A percentile compares a stretch with the other conserved stretches of the same genome.
These are phyloP conservation scores for Entelurus aequoreus DNA, from an alignment of 2,113 vertebrate genomes.

Conservation along the genomic window DNA sequence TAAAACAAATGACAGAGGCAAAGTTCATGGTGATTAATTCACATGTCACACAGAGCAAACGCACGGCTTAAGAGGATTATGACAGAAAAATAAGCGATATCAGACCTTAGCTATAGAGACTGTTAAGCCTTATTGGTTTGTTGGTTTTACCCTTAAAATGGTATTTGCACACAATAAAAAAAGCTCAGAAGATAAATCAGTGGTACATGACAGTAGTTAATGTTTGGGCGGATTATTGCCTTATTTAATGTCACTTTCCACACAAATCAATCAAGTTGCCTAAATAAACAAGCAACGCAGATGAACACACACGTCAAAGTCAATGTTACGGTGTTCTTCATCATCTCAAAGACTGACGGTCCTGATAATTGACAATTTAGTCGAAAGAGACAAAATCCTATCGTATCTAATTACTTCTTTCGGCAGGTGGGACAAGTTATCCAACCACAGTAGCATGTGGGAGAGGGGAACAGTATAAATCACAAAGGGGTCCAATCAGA, in stretches of 20 bases:
- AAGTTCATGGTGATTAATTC: slow-evolving; percentile 12
- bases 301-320: slow-evolving; percentile 15
- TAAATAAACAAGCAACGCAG: slow-evolving; percentile 10
- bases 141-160: slow-evolving; percentile 11
- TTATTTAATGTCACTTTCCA: slow-evolving; percentile 19
- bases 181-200: slow-evolving; percentile 3
- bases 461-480: too few relatives aligned
- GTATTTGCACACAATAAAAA: neutral
- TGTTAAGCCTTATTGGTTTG: neutral
- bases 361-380: neutral
- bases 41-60: neutral
- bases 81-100: slow-evolving; percentile 7
- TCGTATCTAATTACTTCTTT: too few relatives aligned
- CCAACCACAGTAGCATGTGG: too few relatives aligned
- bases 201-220: slow-evolving; percentile 5
- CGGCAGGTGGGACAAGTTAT: too few relatives aligned
- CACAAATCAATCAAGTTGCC: slow-evolving; percentile 24
- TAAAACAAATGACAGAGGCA: neutral
- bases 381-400: too few relatives aligned
- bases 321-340: slow-evolving; percentile 16
- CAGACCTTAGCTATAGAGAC: neutral
- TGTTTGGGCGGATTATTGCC: slow-evolving; percentile 14
- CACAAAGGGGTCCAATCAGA: too few relatives aligned
- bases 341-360: slow-evolving; percentile 34
- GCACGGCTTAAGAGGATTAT: slow-evolving; percentile 1